A percentile compares a stretch with the other conserved stretches of the same genome.
These are phyloP conservation scores for Crotalus tigris DNA, from an alignment of 2,113 vertebrate genomes.

Conservation along the genomic window DNA sequence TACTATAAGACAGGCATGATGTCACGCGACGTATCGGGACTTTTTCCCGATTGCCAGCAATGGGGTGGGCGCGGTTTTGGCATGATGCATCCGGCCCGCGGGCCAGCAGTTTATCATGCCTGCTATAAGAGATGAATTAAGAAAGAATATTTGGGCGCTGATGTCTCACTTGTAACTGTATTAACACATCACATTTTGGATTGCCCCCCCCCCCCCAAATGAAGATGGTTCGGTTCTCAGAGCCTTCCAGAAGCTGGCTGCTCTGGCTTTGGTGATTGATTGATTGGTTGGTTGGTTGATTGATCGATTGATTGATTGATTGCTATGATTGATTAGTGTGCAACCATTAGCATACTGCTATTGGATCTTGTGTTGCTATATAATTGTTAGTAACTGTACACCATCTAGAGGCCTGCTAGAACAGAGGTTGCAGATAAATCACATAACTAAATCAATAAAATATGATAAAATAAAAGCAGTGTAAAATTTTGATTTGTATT, in stretches of 20 bases:
- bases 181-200: not conserved
- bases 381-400: not conserved
- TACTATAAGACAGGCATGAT: not conserved
- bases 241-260: not conserved
- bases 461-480: not conserved
- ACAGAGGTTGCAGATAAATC: not conserved
- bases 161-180: not conserved
- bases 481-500: not conserved
- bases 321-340: not conserved
- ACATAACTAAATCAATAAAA: not conserved
- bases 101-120: too few species aligned
- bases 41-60: too few species aligned
- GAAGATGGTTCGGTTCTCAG: not conserved
- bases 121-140: not conserved
- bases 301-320: too few species aligned
- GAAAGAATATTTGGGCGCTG: not conserved
- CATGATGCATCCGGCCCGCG: too few species aligned
- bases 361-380: not conserved
- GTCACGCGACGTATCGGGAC: too few species aligned
- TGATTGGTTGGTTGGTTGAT: too few species aligned
- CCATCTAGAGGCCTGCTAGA: not conserved
- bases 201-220: not conserved
- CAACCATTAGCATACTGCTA: not conserved
- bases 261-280: not conserved
- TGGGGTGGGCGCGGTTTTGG: too few species aligned